phyloP scores from a whole-genome alignment of 2,113 vertebrate species.

The Corythornis cristatus region DNA sequence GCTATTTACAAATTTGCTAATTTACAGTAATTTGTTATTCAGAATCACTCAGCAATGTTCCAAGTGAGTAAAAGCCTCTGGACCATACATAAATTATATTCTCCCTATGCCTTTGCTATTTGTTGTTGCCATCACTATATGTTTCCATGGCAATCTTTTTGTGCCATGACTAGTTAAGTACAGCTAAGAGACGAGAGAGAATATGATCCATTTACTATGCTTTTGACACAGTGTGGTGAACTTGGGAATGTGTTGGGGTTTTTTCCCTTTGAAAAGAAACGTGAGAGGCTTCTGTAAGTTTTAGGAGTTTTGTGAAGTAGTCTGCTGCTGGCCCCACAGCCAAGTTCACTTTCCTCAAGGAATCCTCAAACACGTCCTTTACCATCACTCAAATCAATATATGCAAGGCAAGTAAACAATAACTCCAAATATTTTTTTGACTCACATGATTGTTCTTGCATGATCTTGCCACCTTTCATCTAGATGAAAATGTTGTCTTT shows the following conservation, averaged over 20 bases:
- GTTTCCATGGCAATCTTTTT: constrained; percentile 52
- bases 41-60: not conserved
- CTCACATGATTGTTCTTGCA: not conserved
- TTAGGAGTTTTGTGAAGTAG: not conserved
- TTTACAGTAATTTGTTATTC: constrained; percentile 25
- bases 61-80: constrained; percentile 6
- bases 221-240: not conserved
- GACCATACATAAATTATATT: not conserved
- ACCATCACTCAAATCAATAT: not conserved
- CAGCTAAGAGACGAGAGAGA: not conserved
- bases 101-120: not conserved
- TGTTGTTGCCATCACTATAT: not conserved
- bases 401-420: not conserved
- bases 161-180: not conserved
- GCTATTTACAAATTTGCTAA: not conserved
- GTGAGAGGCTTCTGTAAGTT: not conserved
- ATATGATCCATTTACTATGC: not conserved
- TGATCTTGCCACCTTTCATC: not conserved
- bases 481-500: not conserved
- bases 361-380: not conserved
- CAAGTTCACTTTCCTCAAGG: not conserved
- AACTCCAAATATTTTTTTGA: not conserved
- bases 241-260: not conserved
- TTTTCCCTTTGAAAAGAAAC: not conserved
- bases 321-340: not conserved